Percentiles rank a stretch among this genome's conserved stretches.
Conservation (phyloP, 1,140 invertebrate genomes). For the Penaeus vannamei region DNA sequence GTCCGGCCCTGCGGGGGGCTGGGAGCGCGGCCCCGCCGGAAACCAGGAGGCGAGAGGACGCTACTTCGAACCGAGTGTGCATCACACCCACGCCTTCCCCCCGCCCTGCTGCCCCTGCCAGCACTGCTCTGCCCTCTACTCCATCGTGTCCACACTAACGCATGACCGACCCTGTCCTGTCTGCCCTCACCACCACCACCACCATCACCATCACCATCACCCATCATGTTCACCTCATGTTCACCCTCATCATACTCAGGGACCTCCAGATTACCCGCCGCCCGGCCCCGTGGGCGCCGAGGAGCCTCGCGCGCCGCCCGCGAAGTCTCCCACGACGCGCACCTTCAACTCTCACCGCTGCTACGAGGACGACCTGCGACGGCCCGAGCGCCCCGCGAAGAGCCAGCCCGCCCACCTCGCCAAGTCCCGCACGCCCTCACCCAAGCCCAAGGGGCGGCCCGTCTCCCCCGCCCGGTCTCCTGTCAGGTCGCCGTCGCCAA, state of each 20-base stretch:
- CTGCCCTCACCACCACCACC: slow-evolving; percentile 39
- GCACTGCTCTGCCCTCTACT: slow-evolving; percentile 54
- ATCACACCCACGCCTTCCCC: background rate
- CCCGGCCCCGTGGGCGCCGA: background rate
- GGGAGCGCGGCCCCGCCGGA: background rate
- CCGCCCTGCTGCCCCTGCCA: slow-evolving; percentile 50
- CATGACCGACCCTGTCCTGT: slow-evolving; percentile 36
- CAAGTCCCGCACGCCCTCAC: slow-evolving; percentile 1
- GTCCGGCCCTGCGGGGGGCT: background rate
- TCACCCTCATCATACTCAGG: background rate
- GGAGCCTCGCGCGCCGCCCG: background rate
- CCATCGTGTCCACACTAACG: slow-evolving; percentile 43
- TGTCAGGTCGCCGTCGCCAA: slow-evolving; percentile 10
- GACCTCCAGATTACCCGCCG: background rate
- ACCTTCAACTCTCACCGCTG: slow-evolving; percentile 58
- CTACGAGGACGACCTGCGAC: slow-evolving; percentile 18
- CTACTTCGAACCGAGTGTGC: background rate
- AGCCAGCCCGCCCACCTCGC: background rate
- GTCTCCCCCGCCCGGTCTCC: background rate
- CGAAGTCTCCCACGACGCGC: slow-evolving; percentile 45
- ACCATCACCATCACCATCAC: slow-evolving; percentile 24
- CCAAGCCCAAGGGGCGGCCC: slow-evolving; percentile 3
- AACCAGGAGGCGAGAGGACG: background rate
- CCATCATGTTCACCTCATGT: background rate
- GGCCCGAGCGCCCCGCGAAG: background rate